Evolutionary conservation across 1,140 invertebrate genomes (phyloP), one percentile per base, ranked within the genome.

Genomic region (Conopomorpha cramerella): DNA sequence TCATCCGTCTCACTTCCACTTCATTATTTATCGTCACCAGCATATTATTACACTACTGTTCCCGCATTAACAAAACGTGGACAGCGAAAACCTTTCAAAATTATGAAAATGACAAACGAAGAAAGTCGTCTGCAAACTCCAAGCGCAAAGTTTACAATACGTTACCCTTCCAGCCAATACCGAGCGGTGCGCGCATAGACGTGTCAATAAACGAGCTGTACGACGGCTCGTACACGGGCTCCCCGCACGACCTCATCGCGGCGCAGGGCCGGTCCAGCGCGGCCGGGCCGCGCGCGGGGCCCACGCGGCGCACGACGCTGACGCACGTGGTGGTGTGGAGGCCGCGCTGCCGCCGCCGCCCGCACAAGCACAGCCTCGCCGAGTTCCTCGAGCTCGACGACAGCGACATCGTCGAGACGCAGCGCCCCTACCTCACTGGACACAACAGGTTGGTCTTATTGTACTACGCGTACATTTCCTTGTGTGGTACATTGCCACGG

Each of bases 181-280:
- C 85, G 1, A 86, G 88, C 64, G 93, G 92, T 40, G 91, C 92
- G 27, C 79, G 92, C 45, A 94, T 98, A 43, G 94, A 98, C 76
- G 94, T 98, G 8, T 91, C 93, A 0, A 91, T 98, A 39, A 98
- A 98, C 73, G 93, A 97, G 58, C 80, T 88, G 26, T 98, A 95
- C 65, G 95, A 98, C 77, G 94, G 95, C 0, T 96, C 94, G 0
- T 98, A 97, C 64, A 87, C 90, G 11, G 95, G 95, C n/a, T 94
- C 92, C 37, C 93, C 94, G 1, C 92, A 95, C 56, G 93, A 96
- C 76, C 77, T 96, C 30, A 86, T 89, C 62, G 88, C 84, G 41
- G 90, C 84, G 42, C 77, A 81, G 12, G 80, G 81, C 1, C 79
- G 80, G 66, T 72, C n/a, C 68, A 83, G 68, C 84, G 87, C 32